Evolutionary conservation across 2,888 invertebrate species (phyloP), one percentile per base, ranked within the genome.

Genomic region (Thera britannica): DNA sequence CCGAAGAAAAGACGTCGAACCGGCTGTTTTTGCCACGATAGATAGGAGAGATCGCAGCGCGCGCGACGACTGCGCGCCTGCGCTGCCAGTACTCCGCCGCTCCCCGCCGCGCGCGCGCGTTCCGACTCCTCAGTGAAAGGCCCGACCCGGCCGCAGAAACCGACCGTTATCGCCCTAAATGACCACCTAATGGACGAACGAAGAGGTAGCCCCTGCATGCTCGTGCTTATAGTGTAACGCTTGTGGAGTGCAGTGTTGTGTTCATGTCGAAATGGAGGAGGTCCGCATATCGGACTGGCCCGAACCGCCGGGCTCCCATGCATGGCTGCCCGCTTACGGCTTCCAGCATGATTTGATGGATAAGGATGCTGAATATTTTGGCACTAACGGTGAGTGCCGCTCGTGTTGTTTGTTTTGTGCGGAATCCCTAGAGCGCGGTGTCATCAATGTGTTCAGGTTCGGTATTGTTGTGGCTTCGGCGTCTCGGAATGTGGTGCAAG

Each of bases 321-420:
- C 96, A 82, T 97, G 97, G 97, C 94, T 96, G 89, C 97, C 96
- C 78, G 96, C 96, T 79, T 97, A 97, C 85, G 96, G 97, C 79
- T 96, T 96, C 93, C 96, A 96, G 91, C 95, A 95, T 86, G 95
- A 95, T 70, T 92, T 95, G 81, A 86, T 92, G 85, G 94, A 95
- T 79, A 94, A 95, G 88, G 96, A 96, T 83, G 63, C 66, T 51
- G 96, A 96, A 87, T 95, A 95, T 89, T 92, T 95, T 82, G 94
- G 94, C 83, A 94, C 95, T 89, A 95, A 94, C 86, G 95, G 95
- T 95, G 93, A 94, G 93, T 94, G 85, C 82, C 80, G 75, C 75
- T 78, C 70, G 69, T 65, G 68, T 59, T 74, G 76, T 79, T 59
- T 74, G 76, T 79, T 77, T 75, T 71, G 38, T 68, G 62, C 60